These are phyloP conservation scores for Notechis scutatus DNA, from an alignment of 2,113 vertebrate genomes.

Conservation along the genomic window DNA sequence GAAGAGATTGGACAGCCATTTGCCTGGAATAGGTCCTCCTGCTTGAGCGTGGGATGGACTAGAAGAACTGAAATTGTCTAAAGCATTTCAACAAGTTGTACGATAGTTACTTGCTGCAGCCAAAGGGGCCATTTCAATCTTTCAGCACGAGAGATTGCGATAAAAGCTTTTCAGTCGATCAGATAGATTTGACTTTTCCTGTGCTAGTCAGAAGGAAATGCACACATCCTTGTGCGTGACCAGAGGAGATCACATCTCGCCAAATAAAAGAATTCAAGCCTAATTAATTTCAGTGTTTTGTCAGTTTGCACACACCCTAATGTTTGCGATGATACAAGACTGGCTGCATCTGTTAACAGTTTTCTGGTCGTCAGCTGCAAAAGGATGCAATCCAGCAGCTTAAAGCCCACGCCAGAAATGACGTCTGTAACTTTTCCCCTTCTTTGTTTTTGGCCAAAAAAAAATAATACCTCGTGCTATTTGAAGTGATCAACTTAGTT, in stretches of 20 bases:
- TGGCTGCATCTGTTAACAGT: slow-evolving; percentile 32
- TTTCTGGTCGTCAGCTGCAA: slow-evolving; percentile 47
- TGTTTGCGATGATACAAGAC: slow-evolving; percentile 12
- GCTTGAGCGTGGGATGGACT: no score
- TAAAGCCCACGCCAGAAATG: slow-evolving; percentile 47
- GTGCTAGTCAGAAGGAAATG: slow-evolving; percentile 20
- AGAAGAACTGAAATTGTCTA: neutral
- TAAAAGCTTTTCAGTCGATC: neutral
- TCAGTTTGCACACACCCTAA: slow-evolving; percentile 31
- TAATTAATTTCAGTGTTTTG: slow-evolving; percentile 49
- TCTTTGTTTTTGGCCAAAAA: slow-evolving; percentile 1
- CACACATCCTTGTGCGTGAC: neutral
- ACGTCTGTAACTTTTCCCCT: slow-evolving; percentile 53
- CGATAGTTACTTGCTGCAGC: neutral
- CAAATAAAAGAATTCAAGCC: slow-evolving; percentile 32
- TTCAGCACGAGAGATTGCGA: slow-evolving; percentile 12
- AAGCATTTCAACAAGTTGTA: neutral
- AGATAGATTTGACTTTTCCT: slow-evolving; percentile 27
- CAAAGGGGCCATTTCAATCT: slow-evolving; percentile 20
- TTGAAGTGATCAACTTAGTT: neutral
- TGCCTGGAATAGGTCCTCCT: no score
- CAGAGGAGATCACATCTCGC: slow-evolving; percentile 25
- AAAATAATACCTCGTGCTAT: slow-evolving; percentile 27
- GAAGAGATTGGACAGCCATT: neutral
- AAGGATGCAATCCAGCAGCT: slow-evolving; percentile 27